Evolutionary conservation across 2,888 invertebrate species (phyloP).

Genomic region (Oscheius sp.): DNA sequence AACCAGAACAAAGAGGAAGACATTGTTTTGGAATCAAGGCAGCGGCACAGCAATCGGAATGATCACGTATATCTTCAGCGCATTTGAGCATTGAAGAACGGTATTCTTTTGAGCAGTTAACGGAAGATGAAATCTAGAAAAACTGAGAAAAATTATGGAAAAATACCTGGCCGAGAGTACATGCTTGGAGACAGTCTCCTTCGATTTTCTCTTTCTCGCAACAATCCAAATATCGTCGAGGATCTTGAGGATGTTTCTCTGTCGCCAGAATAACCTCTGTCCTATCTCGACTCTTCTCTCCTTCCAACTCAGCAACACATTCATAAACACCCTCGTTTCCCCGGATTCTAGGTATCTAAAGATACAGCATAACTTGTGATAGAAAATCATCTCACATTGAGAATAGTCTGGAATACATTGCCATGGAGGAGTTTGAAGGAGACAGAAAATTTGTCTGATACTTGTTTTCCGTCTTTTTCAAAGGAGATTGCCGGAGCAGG

Average conservation of each 20-base stretch:
- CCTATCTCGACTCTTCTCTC: constrained; percentile 4
- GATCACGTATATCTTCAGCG: constrained; percentile 49
- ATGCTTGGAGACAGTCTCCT: constrained; percentile 46
- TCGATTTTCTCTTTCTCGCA: constrained; percentile 40
- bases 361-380: background rate
- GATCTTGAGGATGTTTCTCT: constrained; percentile 43
- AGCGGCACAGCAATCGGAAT: constrained; percentile 52
- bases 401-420: constrained; percentile 20
- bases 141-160: background rate
- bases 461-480: constrained; percentile 41
- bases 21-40: constrained; percentile 41
- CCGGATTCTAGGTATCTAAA: constrained; percentile 15
- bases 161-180: constrained; percentile 43
- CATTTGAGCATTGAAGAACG: constrained; percentile 46
- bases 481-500: constrained; percentile 35
- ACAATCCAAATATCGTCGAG: constrained; percentile 40
- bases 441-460: background rate
- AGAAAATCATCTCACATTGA: constrained; percentile 1
- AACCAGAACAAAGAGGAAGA: constrained; percentile 52
- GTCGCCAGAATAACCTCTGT: constrained; percentile 34
- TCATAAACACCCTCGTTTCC: constrained; percentile 45
- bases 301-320: constrained; percentile 33
- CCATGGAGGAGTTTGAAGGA: constrained; percentile 1
- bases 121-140: background rate
- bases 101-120: constrained; percentile 37